Base-by-base conservation (phyloP, 2,797 vertebrate species). In the Mormyrus hasselquistii region DNA sequence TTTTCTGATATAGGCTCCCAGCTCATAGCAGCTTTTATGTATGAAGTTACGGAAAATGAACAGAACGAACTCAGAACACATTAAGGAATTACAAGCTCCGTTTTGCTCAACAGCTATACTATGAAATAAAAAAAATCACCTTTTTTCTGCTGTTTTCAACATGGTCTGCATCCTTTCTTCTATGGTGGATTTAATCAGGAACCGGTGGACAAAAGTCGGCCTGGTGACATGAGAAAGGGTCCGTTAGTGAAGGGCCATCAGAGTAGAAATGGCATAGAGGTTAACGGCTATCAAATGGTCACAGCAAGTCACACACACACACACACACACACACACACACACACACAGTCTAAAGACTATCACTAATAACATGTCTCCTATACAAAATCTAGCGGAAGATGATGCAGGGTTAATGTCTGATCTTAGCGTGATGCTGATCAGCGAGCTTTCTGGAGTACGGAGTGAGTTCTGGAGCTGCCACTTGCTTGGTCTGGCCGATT, bases 161-260 rank as follows among this genome's bases (percentile, higher is more conserved):
- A 99, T 99, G 1, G 97, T 95, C 91, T 99, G 98, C 99, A 99
- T 99, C 92, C 97, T 95, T 92, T 99, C 98, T 93, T 99, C 99
- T 91, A 99, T 99, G 9, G 99, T 99, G 88, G 98, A 98, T 94
- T 98, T 99, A 93, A 99, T 99, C 90, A 99, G 94, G 94, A 99
- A 99, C 90, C 97, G 96, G 94, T 99, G 99, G 89, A 99, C 98
- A 93, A 99, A 98, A 0, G 99, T 99, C 12, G 97, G 95, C 89
- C 99, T 99, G 92, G 90, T 92, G 29, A 83, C 22, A 19, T 41
- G 53, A 83, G 41, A 87, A 59, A 59, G 34, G 22, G 73, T 83
- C n/a, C 10, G 7, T 44, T n/a, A 86, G 29, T 0, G 14, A 76
- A 47, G 41, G 16, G 41, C 38, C 25, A 9, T 49, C 10, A 87